phyloP scores from a whole-genome alignment of 1,140 invertebrate species.

The Plutomurus gul region DNA sequence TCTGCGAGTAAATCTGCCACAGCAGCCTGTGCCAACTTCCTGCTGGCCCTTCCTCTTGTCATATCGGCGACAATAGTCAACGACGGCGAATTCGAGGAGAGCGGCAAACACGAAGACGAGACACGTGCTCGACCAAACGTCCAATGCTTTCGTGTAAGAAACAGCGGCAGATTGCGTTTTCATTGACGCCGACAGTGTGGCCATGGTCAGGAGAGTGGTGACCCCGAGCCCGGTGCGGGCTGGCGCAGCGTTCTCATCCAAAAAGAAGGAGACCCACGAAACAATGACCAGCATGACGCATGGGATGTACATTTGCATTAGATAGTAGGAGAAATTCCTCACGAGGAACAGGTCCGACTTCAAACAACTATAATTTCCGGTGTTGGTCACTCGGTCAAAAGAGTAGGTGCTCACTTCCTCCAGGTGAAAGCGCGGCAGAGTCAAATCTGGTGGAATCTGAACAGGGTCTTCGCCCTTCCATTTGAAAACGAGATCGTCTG shows the following conservation, averaged over 20 bases:
- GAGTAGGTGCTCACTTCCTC: slow-evolving; percentile 91
- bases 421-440: slow-evolving; percentile 88
- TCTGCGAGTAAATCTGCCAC: slow-evolving; percentile 74
- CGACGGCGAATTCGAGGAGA: slow-evolving; percentile 64
- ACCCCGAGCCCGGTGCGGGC: slow-evolving; percentile 63
- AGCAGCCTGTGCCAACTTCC: background rate
- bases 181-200: slow-evolving; percentile 62
- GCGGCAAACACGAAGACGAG: slow-evolving; percentile 65
- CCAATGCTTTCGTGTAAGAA: slow-evolving; percentile 61
- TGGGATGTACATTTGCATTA: slow-evolving; percentile 63
- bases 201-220: slow-evolving; percentile 65
- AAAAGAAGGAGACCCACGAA: slow-evolving; percentile 65
- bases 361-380: slow-evolving; percentile 72
- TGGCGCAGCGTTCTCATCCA: slow-evolving; percentile 59
- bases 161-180: slow-evolving; percentile 49
- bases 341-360: slow-evolving; percentile 61
- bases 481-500: slow-evolving; percentile 87
- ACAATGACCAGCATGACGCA: slow-evolving; percentile 65
- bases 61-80: slow-evolving; percentile 63
- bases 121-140: slow-evolving; percentile 66
- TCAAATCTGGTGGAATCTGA: slow-evolving; percentile 90
- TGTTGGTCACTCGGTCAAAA: slow-evolving; percentile 94
- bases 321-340: slow-evolving; percentile 64
- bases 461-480: slow-evolving; percentile 94
- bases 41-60: slow-evolving; percentile 33